Evolutionary conservation across 1,140 invertebrate genomes (phyloP).

Genomic region (Grapholita molesta): DNA sequence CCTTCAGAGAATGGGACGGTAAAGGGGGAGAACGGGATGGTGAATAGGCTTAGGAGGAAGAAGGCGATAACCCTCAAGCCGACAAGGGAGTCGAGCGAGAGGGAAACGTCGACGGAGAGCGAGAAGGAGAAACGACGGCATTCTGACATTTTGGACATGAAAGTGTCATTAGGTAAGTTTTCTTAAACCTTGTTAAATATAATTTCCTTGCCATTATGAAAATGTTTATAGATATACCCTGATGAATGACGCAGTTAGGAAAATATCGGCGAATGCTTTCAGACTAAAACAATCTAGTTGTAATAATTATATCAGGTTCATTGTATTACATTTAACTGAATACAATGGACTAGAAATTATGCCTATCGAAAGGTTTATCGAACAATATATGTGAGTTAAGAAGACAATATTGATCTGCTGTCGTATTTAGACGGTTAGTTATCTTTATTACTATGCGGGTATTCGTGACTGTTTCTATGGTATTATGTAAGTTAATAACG

Average conservation of each 20-base stretch:
- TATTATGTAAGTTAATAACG: too few species aligned
- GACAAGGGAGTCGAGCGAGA: constrained; percentile 67
- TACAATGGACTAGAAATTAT: not conserved
- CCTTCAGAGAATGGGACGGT: constrained; percentile 42
- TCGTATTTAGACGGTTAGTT: not conserved
- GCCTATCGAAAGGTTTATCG: not conserved
- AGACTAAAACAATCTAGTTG: not conserved
- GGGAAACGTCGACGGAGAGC: constrained; percentile 67
- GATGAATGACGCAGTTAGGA: not conserved
- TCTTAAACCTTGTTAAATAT: not conserved
- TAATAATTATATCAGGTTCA: not conserved
- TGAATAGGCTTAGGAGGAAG: constrained; percentile 59
- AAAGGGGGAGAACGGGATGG: constrained; percentile 45
- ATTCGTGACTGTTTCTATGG: not conserved
- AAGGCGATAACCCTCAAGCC: constrained; percentile 54
- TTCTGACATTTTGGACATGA: constrained; percentile 69
- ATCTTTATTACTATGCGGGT: not conserved
- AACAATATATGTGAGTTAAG: not conserved
- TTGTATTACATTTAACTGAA: not conserved
- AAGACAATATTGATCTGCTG: not conserved
- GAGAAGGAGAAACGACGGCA: constrained; percentile 67
- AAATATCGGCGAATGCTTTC: not conserved
- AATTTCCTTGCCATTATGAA: constrained; percentile 41
- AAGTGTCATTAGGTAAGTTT: constrained; percentile 66
- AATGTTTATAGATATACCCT: too few species aligned